Conservation (phyloP, 2,113 vertebrate genomes). For the Xenopus borealis region DNA sequence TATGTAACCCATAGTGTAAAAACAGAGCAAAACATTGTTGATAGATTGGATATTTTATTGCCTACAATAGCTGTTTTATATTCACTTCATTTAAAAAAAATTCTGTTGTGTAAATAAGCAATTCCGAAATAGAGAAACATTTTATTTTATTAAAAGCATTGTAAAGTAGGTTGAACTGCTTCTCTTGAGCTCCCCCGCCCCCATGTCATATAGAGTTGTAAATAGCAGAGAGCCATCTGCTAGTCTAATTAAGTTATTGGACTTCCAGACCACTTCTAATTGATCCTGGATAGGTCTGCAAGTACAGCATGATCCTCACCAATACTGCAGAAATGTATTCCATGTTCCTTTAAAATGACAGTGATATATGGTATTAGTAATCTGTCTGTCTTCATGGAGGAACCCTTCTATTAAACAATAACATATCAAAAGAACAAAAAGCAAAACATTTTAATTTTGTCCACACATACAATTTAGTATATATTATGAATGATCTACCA, state of each 20-base stretch:
- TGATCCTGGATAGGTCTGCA: slow-evolving; percentile 37
- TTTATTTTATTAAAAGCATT: slow-evolving; percentile 27
- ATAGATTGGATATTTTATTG: too few relatives aligned
- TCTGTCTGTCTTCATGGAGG: slow-evolving; percentile 46
- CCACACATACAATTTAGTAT: too few relatives aligned
- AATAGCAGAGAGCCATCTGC: slow-evolving; percentile 47
- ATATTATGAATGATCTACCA: too few relatives aligned
- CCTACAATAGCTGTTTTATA: too few relatives aligned
- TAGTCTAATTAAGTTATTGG: slow-evolving; percentile 49
- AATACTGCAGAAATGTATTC: slow-evolving; percentile 48
- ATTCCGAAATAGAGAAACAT: slow-evolving; percentile 1
- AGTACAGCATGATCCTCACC: slow-evolving; percentile 45
- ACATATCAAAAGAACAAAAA: too few relatives aligned
- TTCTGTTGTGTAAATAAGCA: background rate
- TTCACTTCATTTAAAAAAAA: too few relatives aligned
- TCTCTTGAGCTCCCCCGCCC: slow-evolving; percentile 8
- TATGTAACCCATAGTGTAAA: too few relatives aligned
- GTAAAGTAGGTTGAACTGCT: slow-evolving; percentile 8
- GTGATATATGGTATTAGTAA: slow-evolving; percentile 49
- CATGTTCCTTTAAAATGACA: slow-evolving; percentile 50
- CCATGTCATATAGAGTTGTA: slow-evolving; percentile 27
- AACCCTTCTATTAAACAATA: slow-evolving; percentile 48
- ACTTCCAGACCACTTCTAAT: slow-evolving; percentile 49
- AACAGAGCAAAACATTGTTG: too few relatives aligned
- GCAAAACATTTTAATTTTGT: too few relatives aligned